phyloP scores from a whole-genome alignment of 2,797 vertebrate genomes.

The Danio kyathit region DNA sequence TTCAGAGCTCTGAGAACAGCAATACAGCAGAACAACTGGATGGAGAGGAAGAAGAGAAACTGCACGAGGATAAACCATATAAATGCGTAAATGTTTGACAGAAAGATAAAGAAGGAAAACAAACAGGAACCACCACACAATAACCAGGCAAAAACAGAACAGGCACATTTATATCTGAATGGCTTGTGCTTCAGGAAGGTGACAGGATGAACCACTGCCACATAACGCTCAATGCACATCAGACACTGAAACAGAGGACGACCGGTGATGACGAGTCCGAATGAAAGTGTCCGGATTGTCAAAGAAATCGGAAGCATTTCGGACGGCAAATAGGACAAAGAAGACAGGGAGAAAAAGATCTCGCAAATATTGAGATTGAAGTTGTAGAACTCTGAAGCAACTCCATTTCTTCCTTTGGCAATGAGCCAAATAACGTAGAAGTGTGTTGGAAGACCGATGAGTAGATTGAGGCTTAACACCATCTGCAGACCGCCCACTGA shows the following conservation, averaged over 20 bases:
- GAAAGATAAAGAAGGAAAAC: background rate
- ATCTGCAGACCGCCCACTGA: background rate
- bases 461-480: background rate
- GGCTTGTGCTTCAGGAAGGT: constrained; percentile 28
- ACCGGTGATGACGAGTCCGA: background rate
- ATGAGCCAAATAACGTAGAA: constrained; percentile 9
- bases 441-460: background rate
- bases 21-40: constrained; percentile 1
- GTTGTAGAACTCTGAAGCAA: constrained; percentile 1
- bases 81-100: background rate
- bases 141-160: constrained; percentile 7
- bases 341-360: background rate
- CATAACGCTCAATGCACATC: constrained; percentile 53
- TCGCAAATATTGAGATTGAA: background rate
- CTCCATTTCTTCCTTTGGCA: background rate
- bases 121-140: background rate
- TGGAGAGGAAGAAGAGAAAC: background rate
- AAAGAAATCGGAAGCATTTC: background rate
- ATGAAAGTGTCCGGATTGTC: background rate
- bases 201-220: constrained; percentile 52
- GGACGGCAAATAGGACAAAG: background rate
- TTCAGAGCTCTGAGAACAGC: background rate
- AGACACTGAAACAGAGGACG: constrained; percentile 42
- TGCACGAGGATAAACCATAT: background rate
- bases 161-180: background rate